Conservation (phyloP, 2,797 vertebrate genomes). For the Agapornis canus region DNA sequence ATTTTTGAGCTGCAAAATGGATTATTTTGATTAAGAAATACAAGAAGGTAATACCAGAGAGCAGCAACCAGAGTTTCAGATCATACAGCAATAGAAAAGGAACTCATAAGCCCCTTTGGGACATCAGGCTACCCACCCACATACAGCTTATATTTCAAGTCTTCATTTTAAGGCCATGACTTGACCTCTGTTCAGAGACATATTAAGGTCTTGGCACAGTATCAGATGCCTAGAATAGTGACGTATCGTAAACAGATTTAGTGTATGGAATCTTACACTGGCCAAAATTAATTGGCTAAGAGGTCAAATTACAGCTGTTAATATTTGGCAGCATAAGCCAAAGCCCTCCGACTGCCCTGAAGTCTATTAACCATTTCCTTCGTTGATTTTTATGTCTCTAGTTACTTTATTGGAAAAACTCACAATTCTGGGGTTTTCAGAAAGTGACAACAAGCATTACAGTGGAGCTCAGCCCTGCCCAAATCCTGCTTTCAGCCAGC, state of each 20-base stretch:
- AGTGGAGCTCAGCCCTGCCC: neutral
- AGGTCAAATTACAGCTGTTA: slow-evolving; percentile 71
- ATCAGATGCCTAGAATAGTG: slow-evolving; percentile 73
- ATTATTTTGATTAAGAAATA: slow-evolving; percentile 67
- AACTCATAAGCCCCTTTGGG: slow-evolving; percentile 60
- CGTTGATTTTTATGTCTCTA: neutral
- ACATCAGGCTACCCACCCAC: slow-evolving; percentile 64
- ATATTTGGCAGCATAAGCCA: slow-evolving; percentile 67
- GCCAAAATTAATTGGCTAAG: slow-evolving; percentile 75
- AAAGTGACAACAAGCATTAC: neutral
- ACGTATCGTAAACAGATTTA: slow-evolving; percentile 75
- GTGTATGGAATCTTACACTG: slow-evolving; percentile 75
- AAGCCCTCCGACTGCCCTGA: slow-evolving; percentile 14
- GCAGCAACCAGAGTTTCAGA: slow-evolving; percentile 50
- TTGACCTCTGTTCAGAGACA: slow-evolving; percentile 65
- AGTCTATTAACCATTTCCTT: slow-evolving; percentile 55
- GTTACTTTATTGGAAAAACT: neutral
- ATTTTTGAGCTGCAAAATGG: slow-evolving; percentile 15
- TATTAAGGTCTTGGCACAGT: slow-evolving; percentile 71
- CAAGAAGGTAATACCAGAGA: slow-evolving; percentile 59
- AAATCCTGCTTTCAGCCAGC: neutral
- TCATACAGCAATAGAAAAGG: slow-evolving; percentile 55
- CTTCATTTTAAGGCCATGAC: slow-evolving; percentile 69
- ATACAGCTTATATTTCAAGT: slow-evolving; percentile 69
- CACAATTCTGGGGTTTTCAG: neutral